phyloP scores from a whole-genome alignment of 2,797 vertebrate genomes.

The Premnoplex brunnescens region DNA sequence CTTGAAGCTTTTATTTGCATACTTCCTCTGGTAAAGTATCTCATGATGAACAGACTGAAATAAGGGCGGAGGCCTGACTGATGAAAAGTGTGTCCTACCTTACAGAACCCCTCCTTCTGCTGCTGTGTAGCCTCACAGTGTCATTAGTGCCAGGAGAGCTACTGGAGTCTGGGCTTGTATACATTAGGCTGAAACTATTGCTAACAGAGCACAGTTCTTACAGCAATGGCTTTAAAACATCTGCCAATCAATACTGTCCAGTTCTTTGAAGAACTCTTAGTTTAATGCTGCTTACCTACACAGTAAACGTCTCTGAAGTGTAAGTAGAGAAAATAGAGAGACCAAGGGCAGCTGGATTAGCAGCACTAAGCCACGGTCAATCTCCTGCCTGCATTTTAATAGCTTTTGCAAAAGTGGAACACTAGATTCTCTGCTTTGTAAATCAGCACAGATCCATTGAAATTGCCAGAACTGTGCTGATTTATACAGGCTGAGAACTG shows the following conservation, averaged over 20 bases:
- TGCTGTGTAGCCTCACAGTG: background rate
- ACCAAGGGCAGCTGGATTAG: constrained; percentile 17
- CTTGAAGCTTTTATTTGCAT: background rate
- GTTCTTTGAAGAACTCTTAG: constrained; percentile 41
- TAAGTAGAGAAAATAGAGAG: background rate
- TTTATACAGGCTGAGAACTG: background rate
- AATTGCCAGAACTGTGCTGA: background rate
- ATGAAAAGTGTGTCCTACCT: background rate
- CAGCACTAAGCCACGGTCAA: background rate
- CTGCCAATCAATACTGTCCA: constrained; percentile 18
- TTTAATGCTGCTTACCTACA: constrained; percentile 39
- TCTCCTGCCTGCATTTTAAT: constrained; percentile 27
- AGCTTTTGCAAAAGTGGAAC: background rate
- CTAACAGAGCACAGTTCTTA: background rate
- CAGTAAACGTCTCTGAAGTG: background rate
- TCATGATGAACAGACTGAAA: background rate
- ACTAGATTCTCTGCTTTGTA: background rate
- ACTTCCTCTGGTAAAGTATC: background rate
- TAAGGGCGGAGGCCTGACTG: background rate
- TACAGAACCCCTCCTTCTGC: background rate
- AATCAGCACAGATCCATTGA: background rate
- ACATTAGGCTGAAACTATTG: background rate
- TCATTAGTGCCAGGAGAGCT: background rate
- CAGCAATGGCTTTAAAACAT: constrained; percentile 4
- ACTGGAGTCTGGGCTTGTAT: background rate